Conservation (phyloP, 2,888 invertebrate species). For the Orthosia cruda region DNA sequence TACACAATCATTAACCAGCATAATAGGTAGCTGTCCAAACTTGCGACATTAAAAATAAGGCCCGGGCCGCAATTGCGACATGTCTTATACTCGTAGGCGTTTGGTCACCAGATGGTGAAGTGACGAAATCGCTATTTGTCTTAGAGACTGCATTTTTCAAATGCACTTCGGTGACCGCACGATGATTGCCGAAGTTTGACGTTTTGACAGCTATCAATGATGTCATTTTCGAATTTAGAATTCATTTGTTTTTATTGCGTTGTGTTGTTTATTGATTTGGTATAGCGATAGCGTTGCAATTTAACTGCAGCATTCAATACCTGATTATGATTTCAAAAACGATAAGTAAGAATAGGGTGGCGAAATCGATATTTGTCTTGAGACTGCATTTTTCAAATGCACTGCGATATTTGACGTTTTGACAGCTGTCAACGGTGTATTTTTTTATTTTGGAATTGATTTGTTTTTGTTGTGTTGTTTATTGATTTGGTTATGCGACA, state of each 20-base stretch:
- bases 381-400: conserved; percentile 71
- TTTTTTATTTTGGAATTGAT: conserved; percentile 51
- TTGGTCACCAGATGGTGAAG: conserved; percentile 79
- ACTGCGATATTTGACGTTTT: conserved; percentile 63
- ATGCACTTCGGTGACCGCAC: conserved; percentile 61
- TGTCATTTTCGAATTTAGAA: conserved; percentile 53
- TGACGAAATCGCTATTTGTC: conserved; percentile 75
- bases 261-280: conserved; percentile 28
- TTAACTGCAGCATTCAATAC: background rate
- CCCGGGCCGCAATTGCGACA: conserved; percentile 63
- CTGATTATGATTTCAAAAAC: too few species aligned
- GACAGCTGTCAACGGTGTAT: conserved; percentile 71
- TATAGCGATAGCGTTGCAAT: conserved; percentile 16
- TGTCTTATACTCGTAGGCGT: conserved; percentile 74
- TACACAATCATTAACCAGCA: conserved; percentile 65
- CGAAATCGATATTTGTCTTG: conserved; percentile 73
- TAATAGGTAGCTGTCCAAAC: conserved; percentile 66
- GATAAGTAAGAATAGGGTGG: conserved; percentile 47
- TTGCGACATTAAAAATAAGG: conserved; percentile 72
- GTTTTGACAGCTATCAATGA: conserved; percentile 73
- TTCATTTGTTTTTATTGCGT: conserved; percentile 30
- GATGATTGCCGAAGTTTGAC: conserved; percentile 56
- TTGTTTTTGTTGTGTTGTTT: conserved; percentile 29
- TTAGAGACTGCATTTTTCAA: conserved; percentile 70
- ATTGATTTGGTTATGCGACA: conserved; percentile 27